Conservation (phyloP, 2,888 invertebrate species). For the Dioctria rufipes region DNA sequence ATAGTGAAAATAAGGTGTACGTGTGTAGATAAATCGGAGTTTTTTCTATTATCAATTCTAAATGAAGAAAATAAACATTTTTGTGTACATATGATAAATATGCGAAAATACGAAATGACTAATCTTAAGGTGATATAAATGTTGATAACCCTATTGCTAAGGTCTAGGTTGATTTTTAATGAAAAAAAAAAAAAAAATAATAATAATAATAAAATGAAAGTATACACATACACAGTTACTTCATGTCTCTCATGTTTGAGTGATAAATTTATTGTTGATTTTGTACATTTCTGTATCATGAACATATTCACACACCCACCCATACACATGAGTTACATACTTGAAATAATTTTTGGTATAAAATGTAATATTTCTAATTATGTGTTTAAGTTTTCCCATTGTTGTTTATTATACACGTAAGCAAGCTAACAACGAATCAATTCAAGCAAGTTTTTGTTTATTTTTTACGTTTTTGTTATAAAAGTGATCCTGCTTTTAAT, state of each 20-base stretch:
- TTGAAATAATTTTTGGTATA: too few species aligned
- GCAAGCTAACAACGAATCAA: too few species aligned
- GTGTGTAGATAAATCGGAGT: conserved; percentile 42
- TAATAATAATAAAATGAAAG: neutral
- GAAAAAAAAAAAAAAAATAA: too few species aligned
- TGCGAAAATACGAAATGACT: conserved; percentile 33
- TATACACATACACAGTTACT: conserved; percentile 20
- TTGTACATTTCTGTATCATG: conserved; percentile 18
- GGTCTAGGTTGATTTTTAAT: conserved; percentile 19
- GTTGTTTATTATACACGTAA: too few species aligned
- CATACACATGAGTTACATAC: too few species aligned
- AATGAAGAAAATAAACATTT: conserved; percentile 10
- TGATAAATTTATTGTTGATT: conserved; percentile 35
- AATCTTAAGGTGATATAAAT: conserved; percentile 46
- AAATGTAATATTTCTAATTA: too few species aligned
- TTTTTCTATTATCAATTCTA: conserved; percentile 42
- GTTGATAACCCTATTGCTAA: conserved; percentile 37
- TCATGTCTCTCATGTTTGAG: conserved; percentile 19
- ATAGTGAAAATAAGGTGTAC: conserved; percentile 33
- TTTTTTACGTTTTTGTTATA: too few species aligned
- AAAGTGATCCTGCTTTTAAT: too few species aligned
- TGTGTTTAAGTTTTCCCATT: too few species aligned
- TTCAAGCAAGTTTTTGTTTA: too few species aligned
- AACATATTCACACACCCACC: neutral
- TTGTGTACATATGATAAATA: conserved; percentile 39